A percentile compares a stretch with the other conserved stretches of the same genome.
phyloP scores from a whole-genome alignment of 2,797 vertebrate genomes.

The Danio choprae region DNA sequence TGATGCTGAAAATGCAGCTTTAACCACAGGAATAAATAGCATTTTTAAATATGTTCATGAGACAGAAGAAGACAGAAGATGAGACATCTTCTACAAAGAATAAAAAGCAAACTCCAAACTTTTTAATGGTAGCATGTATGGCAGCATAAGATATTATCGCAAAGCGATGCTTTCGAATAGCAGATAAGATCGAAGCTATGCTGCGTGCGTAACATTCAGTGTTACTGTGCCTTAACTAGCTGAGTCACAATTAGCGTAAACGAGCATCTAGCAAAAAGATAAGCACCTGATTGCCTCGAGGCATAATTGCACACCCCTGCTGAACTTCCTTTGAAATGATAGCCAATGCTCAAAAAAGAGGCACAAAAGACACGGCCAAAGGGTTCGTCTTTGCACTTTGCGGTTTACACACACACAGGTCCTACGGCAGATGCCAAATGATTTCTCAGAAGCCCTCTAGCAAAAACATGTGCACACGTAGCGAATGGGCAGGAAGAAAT shows the following conservation, averaged over 20 bases:
- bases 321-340: conserved; percentile 48
- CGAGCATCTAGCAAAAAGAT: conserved; percentile 28
- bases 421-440: conserved; percentile 1
- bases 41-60: too few relatives aligned
- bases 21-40: not conserved
- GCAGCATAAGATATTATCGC: not conserved
- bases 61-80: too few relatives aligned
- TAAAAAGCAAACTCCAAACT: not conserved
- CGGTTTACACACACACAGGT: not conserved
- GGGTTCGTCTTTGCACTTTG: conserved; percentile 20
- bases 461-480: not conserved
- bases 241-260: conserved; percentile 47
- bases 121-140: not conserved
- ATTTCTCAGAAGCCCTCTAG: conserved; percentile 30
- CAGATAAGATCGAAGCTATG: not conserved
- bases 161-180: not conserved
- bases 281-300: conserved; percentile 48
- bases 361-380: conserved; percentile 38
- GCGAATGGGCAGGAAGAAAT: conserved; percentile 1
- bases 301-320: conserved; percentile 39
- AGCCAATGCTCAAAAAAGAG: conserved; percentile 29
- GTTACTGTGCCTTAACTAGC: conserved; percentile 17
- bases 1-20: not conserved
- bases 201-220: conserved; percentile 11
- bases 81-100: not conserved